Percentiles rank a stretch among this genome's conserved stretches.
These are phyloP conservation scores for Campylomormyrus numenius DNA, from an alignment of 2,113 vertebrate species.

Conservation along the genomic window DNA sequence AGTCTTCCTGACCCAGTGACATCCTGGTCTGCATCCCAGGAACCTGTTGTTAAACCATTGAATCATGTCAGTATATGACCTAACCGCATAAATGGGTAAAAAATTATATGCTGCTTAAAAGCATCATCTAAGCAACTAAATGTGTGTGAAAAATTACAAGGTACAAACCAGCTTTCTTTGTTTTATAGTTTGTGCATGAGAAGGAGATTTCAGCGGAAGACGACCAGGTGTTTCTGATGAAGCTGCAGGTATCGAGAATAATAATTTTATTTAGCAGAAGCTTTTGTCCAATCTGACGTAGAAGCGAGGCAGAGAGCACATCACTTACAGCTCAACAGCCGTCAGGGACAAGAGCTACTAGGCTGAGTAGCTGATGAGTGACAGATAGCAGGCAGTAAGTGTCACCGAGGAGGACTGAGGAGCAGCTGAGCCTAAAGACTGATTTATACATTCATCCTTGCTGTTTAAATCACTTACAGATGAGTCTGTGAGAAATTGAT, in stretches of 20 bases:
- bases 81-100: neutral
- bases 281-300: neutral
- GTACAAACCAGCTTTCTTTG: neutral
- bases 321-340: neutral
- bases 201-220: slow-evolving; percentile 97
- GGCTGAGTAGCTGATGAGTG: neutral
- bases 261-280: neutral
- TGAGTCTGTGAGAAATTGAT: neutral
- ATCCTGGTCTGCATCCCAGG: neutral
- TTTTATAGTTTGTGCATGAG: slow-evolving; percentile 88
- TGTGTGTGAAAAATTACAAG: neutral
- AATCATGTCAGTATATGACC: neutral
- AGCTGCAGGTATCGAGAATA: slow-evolving; percentile 75
- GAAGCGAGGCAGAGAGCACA: neutral
- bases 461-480: neutral
- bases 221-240: slow-evolving; percentile 95
- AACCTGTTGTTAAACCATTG: neutral
- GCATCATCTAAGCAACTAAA: neutral
- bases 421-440: neutral
- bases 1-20: neutral
- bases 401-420: neutral
- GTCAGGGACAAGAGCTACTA: neutral
- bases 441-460: neutral
- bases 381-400: neutral
- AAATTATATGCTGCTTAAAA: neutral